Evolutionary conservation across 2,113 vertebrate genomes (phyloP).

Genomic region (Quiscalus mexicanus): DNA sequence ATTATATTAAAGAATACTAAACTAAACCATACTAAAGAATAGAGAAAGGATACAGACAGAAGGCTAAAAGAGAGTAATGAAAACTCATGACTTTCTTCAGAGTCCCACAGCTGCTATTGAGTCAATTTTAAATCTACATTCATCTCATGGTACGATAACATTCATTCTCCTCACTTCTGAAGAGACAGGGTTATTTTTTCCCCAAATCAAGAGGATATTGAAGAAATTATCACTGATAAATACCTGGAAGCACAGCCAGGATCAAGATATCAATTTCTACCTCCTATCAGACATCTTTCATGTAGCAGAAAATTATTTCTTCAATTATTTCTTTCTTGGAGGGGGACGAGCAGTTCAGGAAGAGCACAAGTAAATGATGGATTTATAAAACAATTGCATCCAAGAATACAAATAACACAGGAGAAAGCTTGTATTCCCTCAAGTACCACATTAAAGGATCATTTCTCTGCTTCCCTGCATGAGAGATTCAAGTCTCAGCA

Average conservation of each 20-base stretch:
- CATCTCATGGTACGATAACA: background rate
- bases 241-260: background rate
- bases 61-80: too few species aligned
- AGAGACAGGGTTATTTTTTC: constrained; percentile 1
- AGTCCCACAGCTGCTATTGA: background rate
- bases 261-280: background rate
- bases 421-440: background rate
- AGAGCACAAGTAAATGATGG: background rate
- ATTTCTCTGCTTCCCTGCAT: background rate
- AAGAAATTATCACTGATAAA: constrained; percentile 32
- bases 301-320: background rate
- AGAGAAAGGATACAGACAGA: too few species aligned
- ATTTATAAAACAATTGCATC: background rate
- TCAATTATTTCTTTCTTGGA: background rate
- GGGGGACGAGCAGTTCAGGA: background rate
- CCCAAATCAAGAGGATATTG: constrained; percentile 59
- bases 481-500: background rate
- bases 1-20: too few species aligned
- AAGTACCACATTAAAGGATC: background rate
- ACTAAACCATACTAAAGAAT: too few species aligned
- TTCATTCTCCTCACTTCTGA: background rate
- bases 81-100: too few species aligned
- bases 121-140: constrained; percentile 22
- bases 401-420: background rate
- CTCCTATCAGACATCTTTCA: constrained; percentile 1